Evolutionary conservation across 2,113 vertebrate species (phyloP), one percentile per base, ranked within the genome.

Genomic region (Hypocryptadius cinnamomeus): DNA sequence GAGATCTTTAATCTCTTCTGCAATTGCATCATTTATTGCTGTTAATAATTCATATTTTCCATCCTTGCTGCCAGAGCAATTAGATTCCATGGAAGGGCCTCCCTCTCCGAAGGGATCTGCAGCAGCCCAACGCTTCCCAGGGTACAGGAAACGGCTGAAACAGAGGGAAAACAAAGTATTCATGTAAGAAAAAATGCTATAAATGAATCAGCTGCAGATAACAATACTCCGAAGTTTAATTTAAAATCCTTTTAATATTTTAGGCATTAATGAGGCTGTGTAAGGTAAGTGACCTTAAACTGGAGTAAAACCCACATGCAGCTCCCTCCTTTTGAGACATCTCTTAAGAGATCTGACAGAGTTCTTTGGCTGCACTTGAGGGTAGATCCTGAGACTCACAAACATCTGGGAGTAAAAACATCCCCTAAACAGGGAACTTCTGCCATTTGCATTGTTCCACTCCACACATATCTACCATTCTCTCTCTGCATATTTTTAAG

Each of bases 21-120:
- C 97, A n/a, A 99, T 98, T 4, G 98, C 89, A 66, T 99, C 99
- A 79, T 99, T 99, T 33, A 99, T 98, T 1, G 98, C 97, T 13
- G 99, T 97, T 77, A 99, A 95, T 56, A 99, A 97, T 85, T 99
- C 99, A 0, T 99, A 99, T 95, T 99, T 99, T 61, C 99, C 99
- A 65, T 99, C 99, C 57, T 98, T 98, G 66, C 98, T 98, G 44
- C 98, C 97, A 1, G 98, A 97, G 11, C 96, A 95, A 39, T 96
- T 98, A 1, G 94, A 95, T 25, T 99, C 99, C 33, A 94, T 6
- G 22, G 95, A 30, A 54, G 64, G 83, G 57, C 91, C 54, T 23
- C 96, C 92, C 24, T 99, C 98, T 69, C 96, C 98, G 1, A 95
- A 87, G 53, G 96, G 92, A 90, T 98, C 98, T 12, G 97, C 97